Evolutionary conservation across 2,797 vertebrate genomes (phyloP).

Genomic region (Sebastiscus albofasciatus): DNA sequence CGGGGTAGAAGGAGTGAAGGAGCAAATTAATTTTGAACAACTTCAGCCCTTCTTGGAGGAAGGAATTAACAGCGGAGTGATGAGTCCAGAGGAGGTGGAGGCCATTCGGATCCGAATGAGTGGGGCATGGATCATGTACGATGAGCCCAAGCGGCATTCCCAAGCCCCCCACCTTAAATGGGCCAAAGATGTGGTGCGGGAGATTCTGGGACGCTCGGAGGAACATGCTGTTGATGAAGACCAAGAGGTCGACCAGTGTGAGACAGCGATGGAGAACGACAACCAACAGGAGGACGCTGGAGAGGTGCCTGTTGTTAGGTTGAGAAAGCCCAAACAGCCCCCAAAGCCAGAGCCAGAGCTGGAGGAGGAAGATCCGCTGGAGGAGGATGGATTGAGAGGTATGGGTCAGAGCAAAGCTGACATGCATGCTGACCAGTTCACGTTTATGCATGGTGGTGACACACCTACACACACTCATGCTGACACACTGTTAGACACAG

Average conservation of each 20-base stretch:
- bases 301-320: slow-evolving; percentile 37
- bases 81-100: slow-evolving; percentile 70
- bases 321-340: slow-evolving; percentile 9
- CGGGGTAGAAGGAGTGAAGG: neutral
- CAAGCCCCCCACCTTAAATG: slow-evolving; percentile 84
- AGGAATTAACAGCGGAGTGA: slow-evolving; percentile 23
- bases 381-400: slow-evolving; percentile 73
- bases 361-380: slow-evolving; percentile 55
- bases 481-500: slow-evolving; percentile 62
- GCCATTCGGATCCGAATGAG: slow-evolving; percentile 65
- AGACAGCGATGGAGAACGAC: neutral
- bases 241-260: neutral
- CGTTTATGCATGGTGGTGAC: slow-evolving; percentile 66
- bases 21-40: slow-evolving; percentile 21
- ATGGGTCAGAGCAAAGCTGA: slow-evolving; percentile 50
- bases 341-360: slow-evolving; percentile 48
- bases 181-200: slow-evolving; percentile 76
- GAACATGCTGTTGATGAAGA: slow-evolving; percentile 35
- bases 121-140: slow-evolving; percentile 61
- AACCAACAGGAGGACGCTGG: neutral
- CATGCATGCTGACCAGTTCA: slow-evolving; percentile 65
- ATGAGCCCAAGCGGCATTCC: slow-evolving; percentile 74
- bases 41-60: slow-evolving; percentile 53
- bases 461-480: slow-evolving; percentile 67
- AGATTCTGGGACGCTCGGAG: slow-evolving; percentile 78